phyloP scores from a whole-genome alignment of 2,113 vertebrate species.

The Lepus timidus region DNA sequence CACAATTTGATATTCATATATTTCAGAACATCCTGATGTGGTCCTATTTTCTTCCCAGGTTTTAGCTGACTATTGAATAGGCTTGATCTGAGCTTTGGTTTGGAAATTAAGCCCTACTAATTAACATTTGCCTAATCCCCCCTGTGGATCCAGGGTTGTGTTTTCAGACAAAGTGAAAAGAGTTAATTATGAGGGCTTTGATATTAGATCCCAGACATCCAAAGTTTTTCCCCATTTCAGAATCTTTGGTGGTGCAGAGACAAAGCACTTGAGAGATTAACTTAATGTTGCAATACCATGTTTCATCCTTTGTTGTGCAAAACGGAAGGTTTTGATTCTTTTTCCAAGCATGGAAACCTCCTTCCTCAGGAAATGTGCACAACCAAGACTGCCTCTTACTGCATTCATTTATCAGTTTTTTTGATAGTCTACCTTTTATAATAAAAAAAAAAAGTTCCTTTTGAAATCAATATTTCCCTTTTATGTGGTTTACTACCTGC shows the following conservation, averaged over 20 bases:
- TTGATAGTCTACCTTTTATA: neutral
- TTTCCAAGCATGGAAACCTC: slow-evolving; percentile 31
- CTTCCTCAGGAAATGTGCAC: neutral
- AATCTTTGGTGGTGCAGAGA: slow-evolving; percentile 54
- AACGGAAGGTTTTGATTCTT: slow-evolving; percentile 46
- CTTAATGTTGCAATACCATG: slow-evolving; percentile 41
- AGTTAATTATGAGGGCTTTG: slow-evolving; percentile 77
- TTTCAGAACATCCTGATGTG: slow-evolving; percentile 30
- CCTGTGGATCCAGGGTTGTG: slow-evolving; percentile 65
- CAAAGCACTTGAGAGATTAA: slow-evolving; percentile 73
- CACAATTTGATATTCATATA: neutral
- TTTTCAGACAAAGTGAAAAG: slow-evolving; percentile 66
- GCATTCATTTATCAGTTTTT: neutral
- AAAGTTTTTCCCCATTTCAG: neutral
- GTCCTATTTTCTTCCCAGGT: neutral
- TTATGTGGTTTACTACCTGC: neutral
- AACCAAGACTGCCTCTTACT: neutral
- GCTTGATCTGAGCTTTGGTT: slow-evolving; percentile 63
- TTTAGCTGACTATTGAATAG: slow-evolving; percentile 56
- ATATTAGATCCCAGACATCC: slow-evolving; percentile 62
- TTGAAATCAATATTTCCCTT: slow-evolving; percentile 15
- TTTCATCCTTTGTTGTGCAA: slow-evolving; percentile 62
- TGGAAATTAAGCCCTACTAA: slow-evolving; percentile 74
- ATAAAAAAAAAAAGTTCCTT: neutral
- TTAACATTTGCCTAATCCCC: slow-evolving; percentile 76